Evolutionary conservation across 2,113 vertebrate genomes (phyloP).

Genomic region (Mirounga angustirostris): DNA sequence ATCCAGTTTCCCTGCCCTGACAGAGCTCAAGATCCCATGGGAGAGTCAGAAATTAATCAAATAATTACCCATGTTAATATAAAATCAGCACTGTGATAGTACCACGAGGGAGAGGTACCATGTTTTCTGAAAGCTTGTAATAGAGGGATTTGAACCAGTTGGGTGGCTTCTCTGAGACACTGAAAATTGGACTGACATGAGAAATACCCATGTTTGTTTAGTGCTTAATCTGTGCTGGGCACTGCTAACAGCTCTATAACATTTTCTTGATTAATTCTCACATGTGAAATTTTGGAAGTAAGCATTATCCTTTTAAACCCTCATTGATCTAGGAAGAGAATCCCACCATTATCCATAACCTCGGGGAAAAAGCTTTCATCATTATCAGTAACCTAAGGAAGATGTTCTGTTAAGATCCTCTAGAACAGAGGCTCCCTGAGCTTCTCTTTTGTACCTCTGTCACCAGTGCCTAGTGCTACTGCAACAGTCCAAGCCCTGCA

Average conservation of each 20-base stretch:
- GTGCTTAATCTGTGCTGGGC: not conserved
- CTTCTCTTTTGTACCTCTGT: too few relatives aligned
- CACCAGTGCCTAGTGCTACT: not conserved
- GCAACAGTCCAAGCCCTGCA: not conserved
- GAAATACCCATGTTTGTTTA: fast-evolving
- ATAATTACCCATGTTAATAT: not conserved
- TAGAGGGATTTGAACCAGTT: not conserved
- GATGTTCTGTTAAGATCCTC: not conserved
- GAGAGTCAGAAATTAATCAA: not conserved
- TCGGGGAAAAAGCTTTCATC: not conserved
- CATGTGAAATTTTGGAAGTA: too few relatives aligned
- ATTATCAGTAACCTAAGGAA: not conserved
- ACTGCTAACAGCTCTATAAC: fast-evolving
- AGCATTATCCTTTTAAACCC: not conserved
- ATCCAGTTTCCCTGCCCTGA: not conserved
- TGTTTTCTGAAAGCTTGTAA: not conserved
- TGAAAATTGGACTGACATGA: not conserved
- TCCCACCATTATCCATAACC: not conserved
- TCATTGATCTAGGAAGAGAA: not conserved
- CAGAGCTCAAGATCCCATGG: fast-evolving
- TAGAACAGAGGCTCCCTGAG: not conserved
- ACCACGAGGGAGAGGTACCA: not conserved
- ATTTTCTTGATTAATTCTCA: not conserved
- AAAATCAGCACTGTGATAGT: not conserved
- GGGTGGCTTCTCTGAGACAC: not conserved